Base-by-base conservation (phyloP, 2,888 invertebrate genomes). In the Caenorhabditis imperialis region DNA sequence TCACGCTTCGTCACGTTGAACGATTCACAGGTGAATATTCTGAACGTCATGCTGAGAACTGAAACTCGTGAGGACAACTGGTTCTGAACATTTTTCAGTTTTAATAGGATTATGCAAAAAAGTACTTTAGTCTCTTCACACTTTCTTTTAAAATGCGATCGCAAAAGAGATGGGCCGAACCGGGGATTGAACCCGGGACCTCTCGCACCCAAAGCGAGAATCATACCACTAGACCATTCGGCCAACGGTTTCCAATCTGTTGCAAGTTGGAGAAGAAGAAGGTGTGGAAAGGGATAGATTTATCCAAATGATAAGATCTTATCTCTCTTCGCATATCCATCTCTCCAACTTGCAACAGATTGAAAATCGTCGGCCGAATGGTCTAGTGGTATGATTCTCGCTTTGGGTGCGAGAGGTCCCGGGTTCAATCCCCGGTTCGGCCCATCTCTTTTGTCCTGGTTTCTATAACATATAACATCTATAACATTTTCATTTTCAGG, bases 351-450 rank as follows among this genome's bases (percentile, higher is more conserved):
- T 30, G 30, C 6, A 30, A 7, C 30, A 30, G 30, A 30, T 30
- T 30, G 30, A 10, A 30, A 30, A 30, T 30, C 10, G 65, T 14
- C n/a, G 63, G 76, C 73, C 73, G 69, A 63, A 73, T 86, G 86
- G 86, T 86, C 86, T 86, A 87, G 86, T 84, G 87, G 86, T 86
- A 86, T 86, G 85, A 88, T 86, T 86, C 87, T 86, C 84, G 86
- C 85, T 87, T 86, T 80, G 86, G 87, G 87, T 88, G 87, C 87
- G 87, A 88, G 86, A 88, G 87, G 87, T 86, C 86, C 86, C 87
- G 86, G 84, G 84, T 79, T 84, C 84, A 77, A 83, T 79, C 79
- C 81, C 78, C 77, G 76, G 71, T 72, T 73, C 73, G 71, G 78
- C 73, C 75, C 69, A 73, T 50, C 48, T 45, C 10, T 37, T 60